Evolutionary conservation across 2,797 vertebrate genomes (phyloP), one percentile per base, ranked within the genome.

Genomic region (Coregonus ussuriensis): DNA sequence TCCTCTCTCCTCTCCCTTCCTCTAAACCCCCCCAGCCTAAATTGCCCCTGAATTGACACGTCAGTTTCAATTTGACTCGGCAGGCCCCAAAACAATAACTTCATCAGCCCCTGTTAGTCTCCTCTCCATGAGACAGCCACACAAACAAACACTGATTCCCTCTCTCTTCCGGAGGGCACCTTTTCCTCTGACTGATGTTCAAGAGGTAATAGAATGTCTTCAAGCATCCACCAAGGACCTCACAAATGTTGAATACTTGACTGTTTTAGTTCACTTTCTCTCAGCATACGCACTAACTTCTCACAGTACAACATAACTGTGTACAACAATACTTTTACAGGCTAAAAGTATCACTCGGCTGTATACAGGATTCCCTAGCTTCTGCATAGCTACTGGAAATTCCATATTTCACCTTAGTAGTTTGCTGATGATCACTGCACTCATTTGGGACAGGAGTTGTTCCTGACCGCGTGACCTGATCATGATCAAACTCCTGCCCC

Each of bases 1-100:
- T 18, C 25, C 69, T 47, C 41, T 41, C 76, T n/a, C 3, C 4
- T 15, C 71, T 76, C 62, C 9, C 1, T 73, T 78, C 68, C 51
- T 33, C 73, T 14, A 25, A 21, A 6, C 75, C 35, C 41, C 18
- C 31, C 69, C 70, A 0, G 15, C 72, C 70, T 65, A 88, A 91
- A 92, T 91, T 90, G 89, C 74, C 82, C 89, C 81, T 85, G 82
- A 91, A 90, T 62, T 87, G 83, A 16, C 74, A 72, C 77, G 91
- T 87, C 92, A 89, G 78, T 92, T 93, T 89, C 89, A 86, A 93
- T 93, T 92, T 90, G 86, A 91, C 89, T 88, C 47, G 75, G 84
- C 88, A 87, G 81, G 79, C 84, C 67, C 81, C 83, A 84, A 90
- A 91, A 91, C 90, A 90, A 91, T 90, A 90, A 90, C 90, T 92